phyloP scores from a whole-genome alignment of 2,888 invertebrate species.

The Drosophila demipolita region DNA sequence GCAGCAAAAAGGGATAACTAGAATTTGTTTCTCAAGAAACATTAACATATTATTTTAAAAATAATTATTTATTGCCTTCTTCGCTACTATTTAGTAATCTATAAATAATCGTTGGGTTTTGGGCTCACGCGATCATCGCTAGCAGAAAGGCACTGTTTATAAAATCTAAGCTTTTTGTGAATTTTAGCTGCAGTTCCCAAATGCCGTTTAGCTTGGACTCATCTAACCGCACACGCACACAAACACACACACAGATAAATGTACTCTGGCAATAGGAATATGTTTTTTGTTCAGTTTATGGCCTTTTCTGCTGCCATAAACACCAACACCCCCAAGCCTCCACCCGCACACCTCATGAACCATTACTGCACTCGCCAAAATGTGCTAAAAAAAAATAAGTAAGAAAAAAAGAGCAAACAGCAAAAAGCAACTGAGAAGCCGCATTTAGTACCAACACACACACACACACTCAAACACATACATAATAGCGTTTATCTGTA shows the following conservation, averaged over 20 bases:
- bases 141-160: conserved; percentile 50
- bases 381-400: conserved; percentile 11
- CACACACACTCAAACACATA: conserved; percentile 50
- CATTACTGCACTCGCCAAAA: conserved; percentile 53
- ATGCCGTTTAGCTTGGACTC: conserved; percentile 68
- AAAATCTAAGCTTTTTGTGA: conserved; percentile 64
- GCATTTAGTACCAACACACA: conserved; percentile 65
- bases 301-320: conserved; percentile 76
- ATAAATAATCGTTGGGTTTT: conserved; percentile 10
- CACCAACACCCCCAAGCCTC: conserved; percentile 39
- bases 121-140: conserved; percentile 57
- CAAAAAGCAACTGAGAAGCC: conserved; percentile 53
- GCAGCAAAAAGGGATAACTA: not conserved
- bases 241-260: conserved; percentile 11
- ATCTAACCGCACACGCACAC: conserved; percentile 33
- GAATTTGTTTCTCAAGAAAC: not conserved
- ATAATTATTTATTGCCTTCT: not conserved
- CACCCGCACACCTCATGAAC: conserved; percentile 11
- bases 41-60: not conserved
- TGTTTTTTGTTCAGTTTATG: conserved; percentile 77
- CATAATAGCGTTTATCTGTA: conserved; percentile 57
- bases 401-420: conserved; percentile 16
- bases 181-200: conserved; percentile 66
- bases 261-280: conserved; percentile 38
- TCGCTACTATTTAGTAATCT: not conserved